A percentile compares a stretch with the other conserved stretches of the same genome.
Evolutionary conservation across 1,140 invertebrate genomes (phyloP).

Genomic region (Teleopsis dalmanni): DNA sequence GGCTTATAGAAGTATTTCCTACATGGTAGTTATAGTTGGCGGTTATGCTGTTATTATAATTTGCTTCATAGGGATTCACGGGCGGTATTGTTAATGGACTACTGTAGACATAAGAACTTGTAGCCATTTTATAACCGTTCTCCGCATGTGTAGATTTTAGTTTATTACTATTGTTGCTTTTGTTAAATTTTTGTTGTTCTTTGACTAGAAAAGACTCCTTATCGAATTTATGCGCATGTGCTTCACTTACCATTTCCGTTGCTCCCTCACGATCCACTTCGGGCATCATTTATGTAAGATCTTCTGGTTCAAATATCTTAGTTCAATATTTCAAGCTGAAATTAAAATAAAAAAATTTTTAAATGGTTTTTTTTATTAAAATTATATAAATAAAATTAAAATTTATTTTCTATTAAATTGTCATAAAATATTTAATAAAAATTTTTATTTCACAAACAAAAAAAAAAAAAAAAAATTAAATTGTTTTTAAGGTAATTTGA

Average conservation of each 20-base stretch:
- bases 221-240: slow-evolving; percentile 27
- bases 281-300: slow-evolving; percentile 35
- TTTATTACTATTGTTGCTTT: slow-evolving; percentile 15
- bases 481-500: too few species aligned
- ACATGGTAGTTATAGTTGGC: slow-evolving; percentile 9
- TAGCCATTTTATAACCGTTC: slow-evolving; percentile 28
- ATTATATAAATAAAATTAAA: background rate
- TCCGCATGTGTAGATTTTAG: slow-evolving; percentile 3
- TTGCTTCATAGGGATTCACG: slow-evolving; percentile 4
- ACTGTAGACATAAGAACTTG: slow-evolving; percentile 34
- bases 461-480: too few species aligned
- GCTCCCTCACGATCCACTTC: slow-evolving; percentile 40
- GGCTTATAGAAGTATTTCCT: slow-evolving; percentile 19
- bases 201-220: slow-evolving; percentile 18
- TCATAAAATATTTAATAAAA: too few species aligned
- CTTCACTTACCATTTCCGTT: slow-evolving; percentile 39
- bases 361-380: background rate
- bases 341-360: background rate
- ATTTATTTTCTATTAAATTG: background rate
- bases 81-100: slow-evolving; percentile 35
- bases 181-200: slow-evolving; percentile 23
- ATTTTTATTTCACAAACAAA: too few species aligned
- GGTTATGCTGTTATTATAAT: slow-evolving; percentile 11
- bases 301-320: background rate
- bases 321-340: background rate